Conservation (phyloP, 2,113 vertebrate genomes). For the Pelmatolapia mariae region DNA sequence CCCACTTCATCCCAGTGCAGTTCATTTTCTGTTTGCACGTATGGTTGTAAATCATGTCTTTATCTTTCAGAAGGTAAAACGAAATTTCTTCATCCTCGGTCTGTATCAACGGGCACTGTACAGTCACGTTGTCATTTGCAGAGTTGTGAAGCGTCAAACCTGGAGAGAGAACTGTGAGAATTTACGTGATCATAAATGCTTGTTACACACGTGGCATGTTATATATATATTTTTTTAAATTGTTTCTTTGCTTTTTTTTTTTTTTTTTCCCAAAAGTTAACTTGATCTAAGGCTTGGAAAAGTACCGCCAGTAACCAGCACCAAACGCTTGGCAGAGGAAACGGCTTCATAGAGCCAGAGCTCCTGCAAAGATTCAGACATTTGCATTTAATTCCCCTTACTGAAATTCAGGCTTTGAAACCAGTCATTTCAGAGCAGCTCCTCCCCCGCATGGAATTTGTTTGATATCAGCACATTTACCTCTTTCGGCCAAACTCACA, state of each 20-base stretch:
- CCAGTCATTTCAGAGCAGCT: not conserved
- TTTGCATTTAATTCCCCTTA: not conserved
- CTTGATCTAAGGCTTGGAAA: not conserved
- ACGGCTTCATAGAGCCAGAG: not conserved
- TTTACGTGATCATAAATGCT: not conserved
- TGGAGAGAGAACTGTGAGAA: not conserved
- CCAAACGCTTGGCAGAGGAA: not conserved
- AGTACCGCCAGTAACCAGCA: not conserved
- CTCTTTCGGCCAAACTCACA: not conserved
- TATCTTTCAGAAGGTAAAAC: not conserved
- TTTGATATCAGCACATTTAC: not conserved
- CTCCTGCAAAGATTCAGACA: not conserved
- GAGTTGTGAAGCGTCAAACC: not conserved
- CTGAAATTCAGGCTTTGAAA: not conserved
- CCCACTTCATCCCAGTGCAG: not conserved
- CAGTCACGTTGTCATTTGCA: rapidly evolving
- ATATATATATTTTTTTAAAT: not conserved
- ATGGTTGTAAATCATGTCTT: rapidly evolving
- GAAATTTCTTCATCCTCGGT: rapidly evolving
- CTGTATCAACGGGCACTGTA: not conserved
- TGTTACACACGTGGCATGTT: not conserved
- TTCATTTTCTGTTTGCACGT: rapidly evolving
- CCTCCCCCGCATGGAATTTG: conserved; percentile 11
- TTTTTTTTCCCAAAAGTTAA: rapidly evolving
- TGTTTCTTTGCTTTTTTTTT: not conserved